phyloP scores from a whole-genome alignment of 64 coral and sea anemone species.

The Dendrophyllia cribrosa region DNA sequence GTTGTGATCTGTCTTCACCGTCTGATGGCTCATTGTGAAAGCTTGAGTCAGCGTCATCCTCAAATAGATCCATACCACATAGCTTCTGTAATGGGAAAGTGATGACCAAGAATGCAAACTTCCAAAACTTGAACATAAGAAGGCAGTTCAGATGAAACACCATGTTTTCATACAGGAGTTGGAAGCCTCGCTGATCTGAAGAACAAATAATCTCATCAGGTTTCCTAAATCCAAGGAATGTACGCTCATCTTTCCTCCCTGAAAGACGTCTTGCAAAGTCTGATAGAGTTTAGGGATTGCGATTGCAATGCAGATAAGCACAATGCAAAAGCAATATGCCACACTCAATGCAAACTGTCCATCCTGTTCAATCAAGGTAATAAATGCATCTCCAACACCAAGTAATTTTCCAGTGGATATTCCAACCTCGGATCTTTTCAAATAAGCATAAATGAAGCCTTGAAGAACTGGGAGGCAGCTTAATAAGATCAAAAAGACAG shows the following conservation, averaged over 20 bases:
- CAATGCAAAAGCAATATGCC: conserved; percentile 86
- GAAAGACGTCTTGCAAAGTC: conserved; percentile 86
- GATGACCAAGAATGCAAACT: conserved; percentile 81
- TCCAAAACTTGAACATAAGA: conserved; percentile 84
- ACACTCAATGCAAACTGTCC: conserved; percentile 42
- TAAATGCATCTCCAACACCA: conserved; percentile 76
- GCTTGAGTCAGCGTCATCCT: conserved; percentile 13
- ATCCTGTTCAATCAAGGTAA: conserved; percentile 51
- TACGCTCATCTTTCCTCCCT: conserved; percentile 88
- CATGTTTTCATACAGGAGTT: conserved; percentile 98
- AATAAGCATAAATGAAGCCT: conserved; percentile 65
- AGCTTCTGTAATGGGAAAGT: conserved; percentile 69
- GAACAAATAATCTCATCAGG: conserved; percentile 66
- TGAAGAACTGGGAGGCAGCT: conserved; percentile 79
- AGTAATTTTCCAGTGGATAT: conserved; percentile 47
- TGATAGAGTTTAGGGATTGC: conserved; percentile 93
- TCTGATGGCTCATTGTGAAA: not conserved
- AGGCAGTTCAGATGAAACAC: conserved; percentile 92
- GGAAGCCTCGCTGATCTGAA: conserved; percentile 88
- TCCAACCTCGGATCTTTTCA: conserved; percentile 74
- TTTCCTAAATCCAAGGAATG: conserved; percentile 92
- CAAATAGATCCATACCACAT: conserved; percentile 25
- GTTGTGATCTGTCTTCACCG: not conserved
- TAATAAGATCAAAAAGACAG: conserved; percentile 78
- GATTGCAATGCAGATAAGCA: conserved; percentile 78